Conservation (phyloP, 2,113 vertebrate species). For the Petrocephalus microphthalmus region DNA sequence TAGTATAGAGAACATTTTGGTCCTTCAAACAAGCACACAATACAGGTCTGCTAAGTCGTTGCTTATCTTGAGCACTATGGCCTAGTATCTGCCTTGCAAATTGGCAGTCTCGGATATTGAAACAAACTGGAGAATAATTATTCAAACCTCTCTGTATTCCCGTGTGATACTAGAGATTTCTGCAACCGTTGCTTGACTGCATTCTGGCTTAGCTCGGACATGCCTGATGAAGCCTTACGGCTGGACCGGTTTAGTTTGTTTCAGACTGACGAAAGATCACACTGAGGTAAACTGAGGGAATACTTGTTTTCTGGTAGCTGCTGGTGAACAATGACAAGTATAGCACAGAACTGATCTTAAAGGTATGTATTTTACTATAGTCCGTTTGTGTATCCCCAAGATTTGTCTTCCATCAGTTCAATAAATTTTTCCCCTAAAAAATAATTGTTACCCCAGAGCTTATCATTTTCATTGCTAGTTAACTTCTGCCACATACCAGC, state of each 20-base stretch:
- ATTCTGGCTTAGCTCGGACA: background rate
- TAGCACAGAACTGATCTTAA: background rate
- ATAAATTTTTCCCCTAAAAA: background rate
- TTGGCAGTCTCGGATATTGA: background rate
- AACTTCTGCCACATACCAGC: background rate
- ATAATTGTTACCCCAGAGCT: background rate
- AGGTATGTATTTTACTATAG: background rate
- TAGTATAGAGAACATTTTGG: background rate
- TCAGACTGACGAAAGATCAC: background rate
- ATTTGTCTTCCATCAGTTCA: background rate
- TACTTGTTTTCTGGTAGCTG: background rate
- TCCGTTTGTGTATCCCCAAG: background rate
- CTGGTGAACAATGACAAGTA: background rate
- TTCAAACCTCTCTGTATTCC: background rate
- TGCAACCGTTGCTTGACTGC: background rate
- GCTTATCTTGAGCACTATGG: background rate
- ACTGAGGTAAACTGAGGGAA: background rate
- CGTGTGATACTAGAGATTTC: background rate
- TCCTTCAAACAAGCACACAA: background rate
- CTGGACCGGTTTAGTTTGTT: background rate
- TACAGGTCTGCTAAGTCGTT: background rate
- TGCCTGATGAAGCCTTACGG: background rate
- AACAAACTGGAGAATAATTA: background rate
- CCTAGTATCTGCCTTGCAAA: background rate
- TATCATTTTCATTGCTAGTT: background rate